phyloP scores from a whole-genome alignment of 2,888 invertebrate species.

The Campoletis raptor region DNA sequence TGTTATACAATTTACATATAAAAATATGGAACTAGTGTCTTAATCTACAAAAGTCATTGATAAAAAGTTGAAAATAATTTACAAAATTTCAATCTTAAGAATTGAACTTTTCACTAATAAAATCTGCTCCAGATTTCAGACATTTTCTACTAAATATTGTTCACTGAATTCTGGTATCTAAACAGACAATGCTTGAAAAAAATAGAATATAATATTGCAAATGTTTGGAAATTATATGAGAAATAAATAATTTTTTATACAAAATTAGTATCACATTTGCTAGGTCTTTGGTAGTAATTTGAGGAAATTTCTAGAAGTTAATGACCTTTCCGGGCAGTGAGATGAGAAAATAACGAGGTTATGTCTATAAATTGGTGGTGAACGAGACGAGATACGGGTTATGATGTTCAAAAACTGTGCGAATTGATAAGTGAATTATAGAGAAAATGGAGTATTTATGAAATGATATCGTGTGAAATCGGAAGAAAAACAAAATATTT shows the following conservation, averaged over 20 bases:
- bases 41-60: no score
- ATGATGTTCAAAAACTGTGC: constrained; percentile 25
- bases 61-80: no score
- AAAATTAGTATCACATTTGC: not conserved
- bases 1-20: no score
- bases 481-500: not conserved
- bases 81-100: no score
- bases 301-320: constrained; percentile 70
- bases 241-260: not conserved
- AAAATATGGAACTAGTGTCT: no score
- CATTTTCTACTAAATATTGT: no score
- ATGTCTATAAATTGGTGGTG: constrained; percentile 72
- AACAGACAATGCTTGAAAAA: no score
- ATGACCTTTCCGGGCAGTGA: constrained; percentile 75
- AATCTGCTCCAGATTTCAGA: no score
- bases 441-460: not conserved
- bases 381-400: constrained; percentile 56
- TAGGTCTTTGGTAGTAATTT: not conserved
- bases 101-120: no score
- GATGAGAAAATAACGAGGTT: constrained; percentile 75
- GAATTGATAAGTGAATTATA: not conserved
- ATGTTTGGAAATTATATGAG: not conserved
- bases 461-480: not conserved
- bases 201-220: not conserved
- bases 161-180: no score